Evolutionary conservation across 2,113 vertebrate genomes (phyloP).

Genomic region (Otus sunia): DNA sequence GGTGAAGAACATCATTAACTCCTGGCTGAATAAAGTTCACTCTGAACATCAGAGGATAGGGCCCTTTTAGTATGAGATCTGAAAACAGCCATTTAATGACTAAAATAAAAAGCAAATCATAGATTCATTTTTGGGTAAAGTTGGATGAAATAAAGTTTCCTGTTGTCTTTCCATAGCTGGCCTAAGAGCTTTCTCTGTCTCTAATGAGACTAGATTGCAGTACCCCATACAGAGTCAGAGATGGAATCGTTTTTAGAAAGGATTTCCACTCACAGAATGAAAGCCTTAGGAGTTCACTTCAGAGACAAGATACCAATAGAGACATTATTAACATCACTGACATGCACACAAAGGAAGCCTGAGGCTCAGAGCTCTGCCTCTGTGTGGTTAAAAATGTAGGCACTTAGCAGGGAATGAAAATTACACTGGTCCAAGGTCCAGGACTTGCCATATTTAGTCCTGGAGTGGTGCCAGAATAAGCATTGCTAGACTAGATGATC

Average conservation of each 20-base stretch:
- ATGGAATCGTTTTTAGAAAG: slow-evolving; percentile 52
- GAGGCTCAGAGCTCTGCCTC: slow-evolving; percentile 61
- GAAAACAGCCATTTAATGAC: slow-evolving; percentile 1
- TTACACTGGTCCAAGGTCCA: slow-evolving; percentile 53
- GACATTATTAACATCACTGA: slow-evolving; percentile 72
- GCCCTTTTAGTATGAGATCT: not conserved
- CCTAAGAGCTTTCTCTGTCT: slow-evolving; percentile 39
- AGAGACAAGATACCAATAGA: slow-evolving; percentile 71
- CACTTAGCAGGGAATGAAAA: slow-evolving; percentile 72
- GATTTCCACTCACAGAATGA: slow-evolving; percentile 63
- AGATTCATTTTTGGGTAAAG: slow-evolving; percentile 29
- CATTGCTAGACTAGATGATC: slow-evolving; percentile 17
- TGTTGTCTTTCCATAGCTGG: slow-evolving; percentile 48
- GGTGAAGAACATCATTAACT: not conserved
- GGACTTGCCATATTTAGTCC: slow-evolving; percentile 64
- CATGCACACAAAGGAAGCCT: slow-evolving; percentile 67
- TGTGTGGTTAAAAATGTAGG: slow-evolving; percentile 67
- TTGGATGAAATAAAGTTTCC: slow-evolving; percentile 49
- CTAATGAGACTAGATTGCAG: slow-evolving; percentile 59
- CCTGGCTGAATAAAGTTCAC: not conserved
- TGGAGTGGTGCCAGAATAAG: slow-evolving; percentile 67
- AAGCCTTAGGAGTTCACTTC: slow-evolving; percentile 68
- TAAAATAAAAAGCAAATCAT: not conserved
- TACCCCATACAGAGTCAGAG: slow-evolving; percentile 40
- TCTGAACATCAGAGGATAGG: not conserved